Evolutionary conservation across 1,140 invertebrate genomes (phyloP), one percentile per base, ranked within the genome.

Genomic region (Drosophila punjabiensis): DNA sequence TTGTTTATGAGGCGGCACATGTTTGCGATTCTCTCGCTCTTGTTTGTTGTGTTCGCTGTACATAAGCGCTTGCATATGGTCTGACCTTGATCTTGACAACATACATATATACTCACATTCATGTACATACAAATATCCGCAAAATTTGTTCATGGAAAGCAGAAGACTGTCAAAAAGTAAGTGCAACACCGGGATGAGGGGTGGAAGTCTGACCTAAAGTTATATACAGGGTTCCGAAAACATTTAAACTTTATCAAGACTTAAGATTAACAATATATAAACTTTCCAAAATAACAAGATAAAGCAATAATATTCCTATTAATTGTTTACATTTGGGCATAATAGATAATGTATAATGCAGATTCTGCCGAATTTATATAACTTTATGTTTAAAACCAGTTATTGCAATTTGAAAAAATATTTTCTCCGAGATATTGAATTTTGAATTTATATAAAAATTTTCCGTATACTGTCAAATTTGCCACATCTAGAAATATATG

Each of bases 41-140:
- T 55, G 37, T 18, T 33, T 35, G 30, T 30, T 24, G 30, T 30
- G 16, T 55, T 50, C 45, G 33, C 33, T 75, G 61, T 76, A 81
- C 53, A 81, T 78, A 77, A 70, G 76, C 47, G 28, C 62, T 16
- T 63, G 68, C 74, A 85, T 68, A 77, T 81, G 45, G 86, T 56
- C 85, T 82, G 86, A 90, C 86, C 86, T 90, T 90, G 86, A 90
- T 90, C 86, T 90, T 90, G 82, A 90, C 76, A 74, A 47, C 41
- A 45, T 10, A 47, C 41, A 45, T 10, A 35, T 43, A 16, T 16
- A 52, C 24, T 30, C 32, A 64, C 43, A 55, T 48, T 20, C 50
- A 58, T 47, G 32, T 28, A 8, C 28, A 45, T 43, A 43, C 9
- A 24, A 28, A 50, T n/a, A 47, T 41, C 28, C 5, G 37, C 18